Base-by-base conservation (phyloP, 2,113 vertebrate genomes). In the Melierax canorus region DNA sequence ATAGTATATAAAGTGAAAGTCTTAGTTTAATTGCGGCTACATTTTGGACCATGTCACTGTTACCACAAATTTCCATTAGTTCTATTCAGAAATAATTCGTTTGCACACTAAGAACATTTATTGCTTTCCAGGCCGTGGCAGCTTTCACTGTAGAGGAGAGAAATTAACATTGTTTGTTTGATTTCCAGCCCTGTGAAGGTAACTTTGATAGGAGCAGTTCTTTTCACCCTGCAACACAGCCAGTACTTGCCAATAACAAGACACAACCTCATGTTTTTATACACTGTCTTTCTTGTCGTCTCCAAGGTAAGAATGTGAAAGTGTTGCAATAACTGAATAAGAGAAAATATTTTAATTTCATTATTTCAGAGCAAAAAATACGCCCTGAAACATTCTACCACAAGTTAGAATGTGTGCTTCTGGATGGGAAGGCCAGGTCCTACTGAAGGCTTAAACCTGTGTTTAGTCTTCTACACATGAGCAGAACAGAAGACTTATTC, bases 211-310 rank as follows among this genome's bases (percentile, higher is more conserved):
- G 99, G 99, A 79, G 98, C 99, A 34, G 96, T 99, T 96, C 95
- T 99, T 95, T 99, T 99, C 91, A 98, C 99, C 26, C 97, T 99
- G 83, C 99, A 99, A 98, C 98, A 98, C 60, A 98, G 95, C 36
- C 93, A 97, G 17, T 98, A 98, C 90, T 98, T 99, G 82, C 98
- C 98, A 27, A 59, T 99, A 58, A 96, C 98, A 95, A 99, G 97
- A 94, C 98, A 98, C 72, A 98, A 99, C 94, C 98, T 99, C 62
- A 97, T 99, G 98, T 98, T 99, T 81, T 63, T 99, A 66, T 99
- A 99, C 93, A 99, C 99, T 14, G 3, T 98, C 94, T 99, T 99
- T 94, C 98, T 98, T 55, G 98, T 99, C 30, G 81, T 97, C 90
- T 98, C 98, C 95, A 99, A 99, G 99, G 99, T 99, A 98, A 98